Base-by-base conservation (phyloP, 2,113 vertebrate species). In the Pluvialis apricaria region DNA sequence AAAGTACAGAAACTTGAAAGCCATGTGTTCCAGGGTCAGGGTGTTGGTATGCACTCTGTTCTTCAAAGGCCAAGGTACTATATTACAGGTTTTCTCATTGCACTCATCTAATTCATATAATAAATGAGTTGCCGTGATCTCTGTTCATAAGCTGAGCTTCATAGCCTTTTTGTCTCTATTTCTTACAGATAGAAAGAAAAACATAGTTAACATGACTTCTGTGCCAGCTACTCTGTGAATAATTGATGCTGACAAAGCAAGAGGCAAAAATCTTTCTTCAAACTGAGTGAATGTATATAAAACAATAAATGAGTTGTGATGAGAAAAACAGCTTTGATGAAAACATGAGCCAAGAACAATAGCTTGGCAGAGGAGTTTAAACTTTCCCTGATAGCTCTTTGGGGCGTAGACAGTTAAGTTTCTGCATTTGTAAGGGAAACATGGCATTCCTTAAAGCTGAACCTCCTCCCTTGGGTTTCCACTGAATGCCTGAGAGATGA, bases 401-500 rank as follows among this genome's bases (percentile, higher is more conserved):
- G 91, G 94, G 95, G 91, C 1, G 45, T 92, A 90, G 95, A 94
- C 86, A 92, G 95, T 94, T 64, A 94, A 94, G 73, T 65, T 86
- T 88, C 34, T 94, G 86, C 28, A 0, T 82, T 78, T 92, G 94
- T 86, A 84, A 95, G 81, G 86, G 83, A 95, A 97, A 94, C 65
- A 82, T 66, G 55, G 81, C 96, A 97, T 97, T 97, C 95, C 94
- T 97, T 85, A 89, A 44, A 95, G 94, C 92, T 95, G 92, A 95
- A 68, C 91, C 86, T 96, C 89, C 95, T 97, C 97, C 96, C 96
- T 92, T 82, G 97, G 86, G 92, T 94, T 95, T 73, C 83, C 75
- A 42, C 95, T 94, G 86, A 88, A 96, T 97, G 95, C 94, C 95
- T 96, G 84, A 95, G 91, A 97, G 94, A 92, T 97, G 96, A 97